Conservation (phyloP, 2,113 vertebrate species). For the Sinocyclocheilus anophthalmus region DNA sequence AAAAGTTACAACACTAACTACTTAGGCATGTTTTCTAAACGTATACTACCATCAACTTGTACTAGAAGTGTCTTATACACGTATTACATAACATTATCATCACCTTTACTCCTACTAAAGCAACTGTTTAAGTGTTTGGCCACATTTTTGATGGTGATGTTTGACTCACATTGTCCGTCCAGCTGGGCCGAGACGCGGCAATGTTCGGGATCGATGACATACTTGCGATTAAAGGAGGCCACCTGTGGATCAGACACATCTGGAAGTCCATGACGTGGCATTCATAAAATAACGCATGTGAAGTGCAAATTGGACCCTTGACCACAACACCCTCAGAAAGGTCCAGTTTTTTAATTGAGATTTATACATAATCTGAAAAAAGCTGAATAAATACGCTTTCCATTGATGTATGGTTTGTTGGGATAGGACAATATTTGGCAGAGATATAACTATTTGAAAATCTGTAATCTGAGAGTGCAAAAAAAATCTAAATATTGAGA, state of each 20-base stretch:
- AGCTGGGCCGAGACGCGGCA: conserved; percentile 95
- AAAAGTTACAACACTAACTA: background rate
- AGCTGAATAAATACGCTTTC: no score
- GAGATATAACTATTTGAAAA: no score
- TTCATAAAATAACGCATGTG: background rate
- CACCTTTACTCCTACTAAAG: background rate
- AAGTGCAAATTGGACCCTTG: background rate
- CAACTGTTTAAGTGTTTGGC: background rate
- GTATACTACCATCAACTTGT: background rate
- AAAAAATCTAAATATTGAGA: no score
- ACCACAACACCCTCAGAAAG: no score
- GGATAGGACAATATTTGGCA: no score
- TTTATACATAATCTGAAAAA: no score
- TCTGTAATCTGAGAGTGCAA: no score
- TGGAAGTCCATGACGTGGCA: background rate
- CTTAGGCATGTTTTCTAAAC: background rate
- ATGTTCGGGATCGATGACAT: conserved; percentile 91
- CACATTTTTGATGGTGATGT: conserved; percentile 1
- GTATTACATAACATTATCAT: background rate
- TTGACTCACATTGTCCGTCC: conserved; percentile 92
- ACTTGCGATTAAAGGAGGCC: conserved; percentile 88
- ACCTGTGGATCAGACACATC: conserved; percentile 72
- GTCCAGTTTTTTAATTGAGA: no score
- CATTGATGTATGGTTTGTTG: no score
- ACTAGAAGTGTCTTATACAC: background rate